These are phyloP conservation scores for Globodera ellingtonae DNA, from an alignment of 1,140 invertebrate species.

Conservation along the genomic window DNA sequence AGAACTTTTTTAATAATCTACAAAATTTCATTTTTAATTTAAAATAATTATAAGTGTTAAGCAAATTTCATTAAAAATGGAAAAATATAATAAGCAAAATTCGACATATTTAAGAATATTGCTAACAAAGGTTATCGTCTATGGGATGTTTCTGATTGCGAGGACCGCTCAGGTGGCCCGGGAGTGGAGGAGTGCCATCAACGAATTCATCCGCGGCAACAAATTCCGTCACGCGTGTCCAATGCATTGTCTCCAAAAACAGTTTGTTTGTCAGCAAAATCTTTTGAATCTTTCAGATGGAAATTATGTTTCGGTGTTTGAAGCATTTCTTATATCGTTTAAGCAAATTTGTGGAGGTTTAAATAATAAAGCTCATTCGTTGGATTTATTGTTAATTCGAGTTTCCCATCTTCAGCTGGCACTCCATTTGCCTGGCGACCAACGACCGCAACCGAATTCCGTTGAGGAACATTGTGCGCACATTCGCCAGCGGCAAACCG, in stretches of 20 bases:
- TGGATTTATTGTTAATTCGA: neutral
- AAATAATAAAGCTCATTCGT: too few relatives aligned
- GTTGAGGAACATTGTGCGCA: conserved; percentile 90
- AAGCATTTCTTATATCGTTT: too few relatives aligned
- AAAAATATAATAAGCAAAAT: too few relatives aligned
- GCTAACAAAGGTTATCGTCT: conserved; percentile 90
- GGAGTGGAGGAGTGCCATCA: conserved; percentile 83
- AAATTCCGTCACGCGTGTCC: conserved; percentile 88
- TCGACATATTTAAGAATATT: neutral
- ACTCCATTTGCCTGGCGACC: conserved; percentile 86
- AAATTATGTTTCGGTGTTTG: neutral
- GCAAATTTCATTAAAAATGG: too few relatives aligned
- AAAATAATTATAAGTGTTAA: too few relatives aligned
- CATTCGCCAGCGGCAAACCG: conserved; percentile 92
- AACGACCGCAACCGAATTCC: conserved; percentile 93
- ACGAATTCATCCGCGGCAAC: conserved; percentile 90
- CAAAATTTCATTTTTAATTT: too few relatives aligned
- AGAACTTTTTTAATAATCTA: too few relatives aligned
- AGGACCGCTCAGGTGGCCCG: conserved; percentile 82
- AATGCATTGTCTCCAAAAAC: conserved; percentile 91
- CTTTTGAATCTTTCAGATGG: neutral
- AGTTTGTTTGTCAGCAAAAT: conserved; percentile 71
- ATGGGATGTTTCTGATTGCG: conserved; percentile 93
- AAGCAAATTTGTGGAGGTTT: too few relatives aligned
- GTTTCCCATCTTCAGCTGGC: conserved; percentile 79